Conservation (phyloP, 2,113 vertebrate genomes). For the Mastomys natalensis region DNA sequence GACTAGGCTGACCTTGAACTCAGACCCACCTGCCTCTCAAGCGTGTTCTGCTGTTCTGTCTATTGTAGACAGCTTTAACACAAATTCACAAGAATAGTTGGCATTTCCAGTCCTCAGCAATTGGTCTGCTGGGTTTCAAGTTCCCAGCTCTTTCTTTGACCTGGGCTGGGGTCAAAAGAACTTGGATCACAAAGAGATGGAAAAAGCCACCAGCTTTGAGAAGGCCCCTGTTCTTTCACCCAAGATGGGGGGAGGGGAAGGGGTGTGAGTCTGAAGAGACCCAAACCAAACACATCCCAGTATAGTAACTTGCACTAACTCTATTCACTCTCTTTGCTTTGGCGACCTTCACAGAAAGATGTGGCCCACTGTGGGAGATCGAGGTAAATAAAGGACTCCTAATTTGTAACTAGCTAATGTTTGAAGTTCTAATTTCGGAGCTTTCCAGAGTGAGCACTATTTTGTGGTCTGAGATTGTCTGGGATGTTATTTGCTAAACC, state of each 20-base stretch:
- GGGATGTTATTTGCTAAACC: slow-evolving; percentile 65
- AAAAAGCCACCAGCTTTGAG: slow-evolving; percentile 65
- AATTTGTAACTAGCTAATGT: slow-evolving; percentile 68
- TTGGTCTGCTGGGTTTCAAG: neutral
- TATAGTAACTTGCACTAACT: neutral
- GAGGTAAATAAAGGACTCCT: slow-evolving; percentile 73
- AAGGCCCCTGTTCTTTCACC: slow-evolving; percentile 66
- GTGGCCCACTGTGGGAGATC: neutral
- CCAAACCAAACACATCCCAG: slow-evolving; percentile 58
- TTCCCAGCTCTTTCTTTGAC: slow-evolving; percentile 4
- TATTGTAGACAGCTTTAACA: neutral
- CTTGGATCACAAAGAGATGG: slow-evolving; percentile 59
- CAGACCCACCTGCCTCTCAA: neutral
- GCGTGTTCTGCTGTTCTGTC: neutral
- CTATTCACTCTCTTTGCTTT: neutral
- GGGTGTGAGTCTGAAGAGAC: slow-evolving; percentile 42
- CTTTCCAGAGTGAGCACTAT: slow-evolving; percentile 42
- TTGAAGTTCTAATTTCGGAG: slow-evolving; percentile 76
- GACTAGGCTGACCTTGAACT: neutral
- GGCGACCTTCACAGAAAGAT: neutral
- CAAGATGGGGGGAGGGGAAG: neutral
- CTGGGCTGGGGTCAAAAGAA: neutral
- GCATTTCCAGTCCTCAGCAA: neutral
- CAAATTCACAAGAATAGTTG: neutral
- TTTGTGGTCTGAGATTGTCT: neutral